These are phyloP conservation scores for Melipona quadrifasciata DNA, from an alignment of 1,140 invertebrate genomes.

Conservation along the genomic window DNA sequence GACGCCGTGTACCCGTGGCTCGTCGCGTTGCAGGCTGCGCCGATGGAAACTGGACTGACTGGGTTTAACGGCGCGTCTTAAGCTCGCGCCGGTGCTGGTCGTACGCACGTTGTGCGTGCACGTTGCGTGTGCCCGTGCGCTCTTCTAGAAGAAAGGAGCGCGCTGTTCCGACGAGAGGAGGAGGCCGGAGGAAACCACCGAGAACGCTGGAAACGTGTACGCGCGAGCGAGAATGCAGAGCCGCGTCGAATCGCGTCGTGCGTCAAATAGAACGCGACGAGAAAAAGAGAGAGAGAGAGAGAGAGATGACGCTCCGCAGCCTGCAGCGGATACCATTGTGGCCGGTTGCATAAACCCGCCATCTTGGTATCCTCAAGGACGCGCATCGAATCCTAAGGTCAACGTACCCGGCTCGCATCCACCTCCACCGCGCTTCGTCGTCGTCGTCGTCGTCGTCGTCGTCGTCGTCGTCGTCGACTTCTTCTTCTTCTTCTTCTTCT, in stretches of 20 bases:
- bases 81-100: conserved; percentile 53
- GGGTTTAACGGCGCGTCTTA: conserved; percentile 69
- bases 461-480: too few relatives aligned
- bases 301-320: conserved; percentile 29
- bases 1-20: conserved; percentile 55
- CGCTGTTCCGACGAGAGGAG: conserved; percentile 10
- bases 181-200: not conserved
- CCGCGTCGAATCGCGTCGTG: conserved; percentile 69
- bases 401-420: conserved; percentile 74
- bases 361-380: conserved; percentile 79
- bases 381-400: conserved; percentile 77
- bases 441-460: conserved; percentile 32
- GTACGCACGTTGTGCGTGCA: conserved; percentile 48
- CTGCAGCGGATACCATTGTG: conserved; percentile 72
- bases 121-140: conserved; percentile 6
- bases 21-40: conserved; percentile 57
- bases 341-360: conserved; percentile 79
- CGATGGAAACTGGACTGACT: conserved; percentile 73
- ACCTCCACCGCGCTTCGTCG: conserved; percentile 61
- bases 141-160: not conserved
- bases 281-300: conserved; percentile 29
- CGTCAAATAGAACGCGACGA: conserved; percentile 71
- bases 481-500: conserved; percentile 49
- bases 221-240: conserved; percentile 60
- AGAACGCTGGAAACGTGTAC: not conserved